Evolutionary conservation across 2,888 invertebrate species (phyloP).

Genomic region (Hydriomena furcata): DNA sequence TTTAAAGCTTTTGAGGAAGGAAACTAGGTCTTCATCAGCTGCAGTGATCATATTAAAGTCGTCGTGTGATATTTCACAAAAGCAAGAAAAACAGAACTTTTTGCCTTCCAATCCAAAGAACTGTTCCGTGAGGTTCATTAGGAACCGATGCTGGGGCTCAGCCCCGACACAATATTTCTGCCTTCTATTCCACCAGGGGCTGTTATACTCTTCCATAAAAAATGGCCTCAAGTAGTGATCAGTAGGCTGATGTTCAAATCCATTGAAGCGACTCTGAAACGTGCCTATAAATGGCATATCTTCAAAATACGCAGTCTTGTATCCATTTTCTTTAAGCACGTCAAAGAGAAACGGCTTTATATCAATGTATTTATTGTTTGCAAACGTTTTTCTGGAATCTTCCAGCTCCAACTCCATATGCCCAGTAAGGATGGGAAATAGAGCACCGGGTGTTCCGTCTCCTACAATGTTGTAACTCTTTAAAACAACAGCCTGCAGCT

Average conservation of each 20-base stretch:
- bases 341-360: conserved; percentile 94
- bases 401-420: conserved; percentile 93
- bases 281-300: conserved; percentile 93
- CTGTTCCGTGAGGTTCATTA: conserved; percentile 19
- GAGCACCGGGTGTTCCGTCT: conserved; percentile 92
- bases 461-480: conserved; percentile 89
- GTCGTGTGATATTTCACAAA: conserved; percentile 93
- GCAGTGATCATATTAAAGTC: conserved; percentile 89
- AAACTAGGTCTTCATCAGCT: conserved; percentile 41
- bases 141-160: neutral
- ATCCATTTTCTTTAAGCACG: conserved; percentile 87
- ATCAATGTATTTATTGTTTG: conserved; percentile 85
- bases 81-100: conserved; percentile 93
- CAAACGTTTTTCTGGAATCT: conserved; percentile 88
- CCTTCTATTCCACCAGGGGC: conserved; percentile 1
- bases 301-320: conserved; percentile 91
- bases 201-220: conserved; percentile 80
- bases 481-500: conserved; percentile 33
- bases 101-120: conserved; percentile 54
- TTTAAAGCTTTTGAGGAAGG: conserved; percentile 6
- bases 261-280: conserved; percentile 95
- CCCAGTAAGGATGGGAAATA: conserved; percentile 94
- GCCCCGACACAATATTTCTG: conserved; percentile 8
- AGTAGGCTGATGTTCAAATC: conserved; percentile 91
- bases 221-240: conserved; percentile 95